Conservation (phyloP, 2,113 vertebrate genomes). For the Fregata magnificens region DNA sequence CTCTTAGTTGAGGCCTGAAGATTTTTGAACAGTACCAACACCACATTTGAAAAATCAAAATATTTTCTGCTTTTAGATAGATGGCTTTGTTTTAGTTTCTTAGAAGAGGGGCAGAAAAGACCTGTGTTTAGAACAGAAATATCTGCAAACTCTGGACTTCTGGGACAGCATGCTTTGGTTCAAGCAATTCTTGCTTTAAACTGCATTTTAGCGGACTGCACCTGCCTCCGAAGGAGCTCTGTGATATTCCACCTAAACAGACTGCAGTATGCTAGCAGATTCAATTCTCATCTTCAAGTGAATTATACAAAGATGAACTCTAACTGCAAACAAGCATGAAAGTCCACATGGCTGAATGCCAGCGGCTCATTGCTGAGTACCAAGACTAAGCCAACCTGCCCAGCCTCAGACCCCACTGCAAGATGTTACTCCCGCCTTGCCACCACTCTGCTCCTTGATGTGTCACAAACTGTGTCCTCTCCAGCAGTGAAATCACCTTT, state of each 20-base stretch:
- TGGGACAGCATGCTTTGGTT: background rate
- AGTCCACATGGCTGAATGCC: background rate
- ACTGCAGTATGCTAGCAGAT: background rate
- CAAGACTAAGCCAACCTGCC: background rate
- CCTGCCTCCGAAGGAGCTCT: background rate
- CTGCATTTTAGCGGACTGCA: background rate
- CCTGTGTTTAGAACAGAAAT: background rate
- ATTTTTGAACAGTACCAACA: background rate
- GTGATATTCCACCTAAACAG: background rate
- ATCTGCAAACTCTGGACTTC: background rate
- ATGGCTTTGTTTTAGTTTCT: background rate
- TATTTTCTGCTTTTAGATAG: background rate
- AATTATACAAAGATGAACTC: background rate
- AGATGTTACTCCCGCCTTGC: background rate
- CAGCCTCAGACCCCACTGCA: background rate
- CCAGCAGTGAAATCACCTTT: slow-evolving; percentile 2
- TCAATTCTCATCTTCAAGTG: background rate
- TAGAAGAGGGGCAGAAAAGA: background rate
- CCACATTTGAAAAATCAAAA: background rate
- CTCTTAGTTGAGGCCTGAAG: background rate
- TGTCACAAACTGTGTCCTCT: background rate
- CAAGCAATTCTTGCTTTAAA: background rate
- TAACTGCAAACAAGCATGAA: background rate
- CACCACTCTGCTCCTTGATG: background rate
- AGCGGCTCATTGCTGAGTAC: background rate